Conservation (phyloP, 64 coral and sea anemone species). For the Pocillopora damicornis region DNA sequence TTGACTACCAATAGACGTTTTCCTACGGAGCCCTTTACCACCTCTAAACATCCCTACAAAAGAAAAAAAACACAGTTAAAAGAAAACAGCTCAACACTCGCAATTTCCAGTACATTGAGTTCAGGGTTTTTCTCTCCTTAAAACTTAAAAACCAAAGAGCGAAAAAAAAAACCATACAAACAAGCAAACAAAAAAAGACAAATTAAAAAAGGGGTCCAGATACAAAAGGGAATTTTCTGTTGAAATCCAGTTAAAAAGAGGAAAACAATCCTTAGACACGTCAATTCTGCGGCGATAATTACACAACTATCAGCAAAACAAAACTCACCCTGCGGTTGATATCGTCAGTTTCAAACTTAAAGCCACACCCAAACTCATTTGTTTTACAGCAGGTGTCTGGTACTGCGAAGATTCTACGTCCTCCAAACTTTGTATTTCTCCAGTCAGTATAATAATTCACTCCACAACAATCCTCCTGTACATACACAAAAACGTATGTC, state of each 20-base stretch:
- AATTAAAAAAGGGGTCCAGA: too few relatives aligned
- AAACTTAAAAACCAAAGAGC: background rate
- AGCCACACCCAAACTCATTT: conserved; percentile 4
- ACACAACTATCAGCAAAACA: background rate
- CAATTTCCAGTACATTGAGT: too few relatives aligned
- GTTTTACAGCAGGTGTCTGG: conserved; percentile 53
- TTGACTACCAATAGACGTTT: background rate
- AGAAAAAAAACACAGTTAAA: background rate
- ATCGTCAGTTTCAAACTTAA: conserved; percentile 4
- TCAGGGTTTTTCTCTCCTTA: too few relatives aligned
- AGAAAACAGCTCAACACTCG: too few relatives aligned
- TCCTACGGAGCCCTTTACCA: background rate
- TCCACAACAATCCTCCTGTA: conserved; percentile 52
- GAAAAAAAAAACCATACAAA: too few relatives aligned
- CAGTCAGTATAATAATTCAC: conserved; percentile 53
- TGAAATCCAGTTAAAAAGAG: background rate
- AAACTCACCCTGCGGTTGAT: conserved; percentile 33
- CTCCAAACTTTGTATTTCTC: conserved; percentile 46
- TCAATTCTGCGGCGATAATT: background rate
- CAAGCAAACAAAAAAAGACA: background rate
- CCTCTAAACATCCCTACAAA: conserved; percentile 1
- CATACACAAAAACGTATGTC: background rate
- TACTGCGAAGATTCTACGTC: conserved; percentile 33
- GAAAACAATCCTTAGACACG: background rate
- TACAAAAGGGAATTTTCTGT: too few relatives aligned